phyloP scores from a whole-genome alignment of 2,888 invertebrate genomes.

The Pachymerium ferrugineum region DNA sequence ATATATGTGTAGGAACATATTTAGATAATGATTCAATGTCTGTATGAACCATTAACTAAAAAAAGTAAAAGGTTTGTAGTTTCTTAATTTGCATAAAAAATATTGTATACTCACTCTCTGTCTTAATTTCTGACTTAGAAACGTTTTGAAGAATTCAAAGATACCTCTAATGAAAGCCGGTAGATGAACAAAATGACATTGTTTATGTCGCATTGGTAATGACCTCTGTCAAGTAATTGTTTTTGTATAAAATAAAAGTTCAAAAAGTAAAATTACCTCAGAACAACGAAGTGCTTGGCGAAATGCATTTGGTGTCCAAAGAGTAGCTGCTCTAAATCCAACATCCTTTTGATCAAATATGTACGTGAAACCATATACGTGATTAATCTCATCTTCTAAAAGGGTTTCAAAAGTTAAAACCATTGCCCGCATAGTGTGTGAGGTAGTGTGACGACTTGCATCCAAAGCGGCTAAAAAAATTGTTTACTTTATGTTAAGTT shows the following conservation, averaged over 20 bases:
- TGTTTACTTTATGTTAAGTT: background rate
- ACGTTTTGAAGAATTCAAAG: conserved; percentile 64
- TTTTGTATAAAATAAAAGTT: background rate
- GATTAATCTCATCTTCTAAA: conserved; percentile 74
- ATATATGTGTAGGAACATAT: conserved; percentile 64
- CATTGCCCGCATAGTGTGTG: conserved; percentile 71
- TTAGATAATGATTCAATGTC: conserved; percentile 65
- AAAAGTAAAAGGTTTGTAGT: background rate
- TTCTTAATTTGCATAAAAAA: background rate
- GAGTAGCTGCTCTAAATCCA: conserved; percentile 66
- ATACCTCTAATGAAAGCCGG: conserved; percentile 68
- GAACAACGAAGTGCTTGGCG: conserved; percentile 39
- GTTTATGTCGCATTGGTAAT: conserved; percentile 71
- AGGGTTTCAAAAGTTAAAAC: conserved; percentile 70
- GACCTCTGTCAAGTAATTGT: conserved; percentile 48
- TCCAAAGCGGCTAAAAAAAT: conserved; percentile 52
- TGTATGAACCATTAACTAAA: conserved; percentile 59
- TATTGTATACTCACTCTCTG: conserved; percentile 50
- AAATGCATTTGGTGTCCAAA: conserved; percentile 67
- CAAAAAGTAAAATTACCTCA: conserved; percentile 37
- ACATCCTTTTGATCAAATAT: conserved; percentile 66
- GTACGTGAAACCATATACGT: conserved; percentile 71
- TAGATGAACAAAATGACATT: conserved; percentile 65
- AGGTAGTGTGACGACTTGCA: conserved; percentile 67
- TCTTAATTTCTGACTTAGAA: conserved; percentile 66